Evolutionary conservation across 2,888 invertebrate species (phyloP).

Genomic region (Vesta saturnalis): DNA sequence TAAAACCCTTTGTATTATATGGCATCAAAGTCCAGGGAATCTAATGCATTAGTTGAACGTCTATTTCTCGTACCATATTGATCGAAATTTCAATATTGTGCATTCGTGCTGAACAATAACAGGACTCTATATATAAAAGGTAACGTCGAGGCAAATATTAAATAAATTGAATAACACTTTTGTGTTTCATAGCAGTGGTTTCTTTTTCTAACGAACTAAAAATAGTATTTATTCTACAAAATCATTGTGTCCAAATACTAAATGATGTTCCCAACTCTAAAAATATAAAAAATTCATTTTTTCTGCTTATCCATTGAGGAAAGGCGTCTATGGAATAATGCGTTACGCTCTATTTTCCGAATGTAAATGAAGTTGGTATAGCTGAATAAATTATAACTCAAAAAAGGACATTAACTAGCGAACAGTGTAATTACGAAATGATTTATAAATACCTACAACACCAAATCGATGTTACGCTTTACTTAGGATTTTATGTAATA

Average conservation of each 20-base stretch:
- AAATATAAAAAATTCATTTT: neutral
- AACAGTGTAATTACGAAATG: constrained; percentile 1
- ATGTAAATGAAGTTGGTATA: neutral
- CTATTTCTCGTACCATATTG: constrained; percentile 37
- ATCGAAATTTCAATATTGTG: constrained; percentile 40
- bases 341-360: neutral
- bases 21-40: constrained; percentile 39
- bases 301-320: neutral
- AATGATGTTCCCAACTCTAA: neutral
- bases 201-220: neutral
- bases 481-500: too few relatives aligned
- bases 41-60: constrained; percentile 34
- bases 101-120: constrained; percentile 39
- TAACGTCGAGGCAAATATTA: constrained; percentile 35
- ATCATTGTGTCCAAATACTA: neutral
- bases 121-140: constrained; percentile 25
- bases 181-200: neutral
- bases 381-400: neutral
- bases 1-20: constrained; percentile 35
- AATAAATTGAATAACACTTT: constrained; percentile 39
- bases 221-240: neutral
- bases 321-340: neutral
- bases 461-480: neutral
- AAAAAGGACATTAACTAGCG: neutral
- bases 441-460: neutral